phyloP scores from a whole-genome alignment of 2,797 vertebrate genomes.

The Paratrypauchen microcephalus region DNA sequence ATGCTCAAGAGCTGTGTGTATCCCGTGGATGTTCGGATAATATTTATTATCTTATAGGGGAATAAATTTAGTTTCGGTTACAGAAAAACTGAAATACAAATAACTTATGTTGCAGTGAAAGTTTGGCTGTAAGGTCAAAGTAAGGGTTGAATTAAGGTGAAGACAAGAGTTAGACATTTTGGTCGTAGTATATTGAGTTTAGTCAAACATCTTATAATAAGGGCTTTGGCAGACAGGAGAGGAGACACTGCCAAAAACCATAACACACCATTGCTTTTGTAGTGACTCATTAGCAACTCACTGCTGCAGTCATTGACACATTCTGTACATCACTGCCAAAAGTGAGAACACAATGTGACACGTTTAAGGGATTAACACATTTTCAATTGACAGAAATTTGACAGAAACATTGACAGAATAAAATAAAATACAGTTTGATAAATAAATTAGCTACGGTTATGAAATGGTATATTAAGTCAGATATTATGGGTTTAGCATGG shows the following conservation, averaged over 20 bases:
- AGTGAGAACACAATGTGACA: neutral
- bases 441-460: no score
- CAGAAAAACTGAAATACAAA: neutral
- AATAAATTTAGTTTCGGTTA: neutral
- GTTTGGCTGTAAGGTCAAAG: neutral
- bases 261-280: neutral
- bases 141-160: neutral
- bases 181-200: neutral
- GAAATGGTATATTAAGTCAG: no score
- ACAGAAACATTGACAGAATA: no score
- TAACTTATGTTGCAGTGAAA: neutral
- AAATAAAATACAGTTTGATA: no score
- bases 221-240: neutral
- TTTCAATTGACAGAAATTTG: no score
- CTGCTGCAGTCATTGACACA: neutral
- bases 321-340: slow-evolving; percentile 1
- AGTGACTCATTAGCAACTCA: neutral
- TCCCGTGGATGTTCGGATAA: slow-evolving; percentile 8
- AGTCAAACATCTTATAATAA: neutral
- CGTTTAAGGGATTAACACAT: neutral
- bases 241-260: neutral
- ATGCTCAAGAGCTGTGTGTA: slow-evolving; percentile 18
- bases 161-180: neutral
- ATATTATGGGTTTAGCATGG: no score
- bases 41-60: slow-evolving; percentile 13